These are phyloP conservation scores for Mongoloraphidia duomilia DNA, from an alignment of 2,888 invertebrate species.

Conservation along the genomic window DNA sequence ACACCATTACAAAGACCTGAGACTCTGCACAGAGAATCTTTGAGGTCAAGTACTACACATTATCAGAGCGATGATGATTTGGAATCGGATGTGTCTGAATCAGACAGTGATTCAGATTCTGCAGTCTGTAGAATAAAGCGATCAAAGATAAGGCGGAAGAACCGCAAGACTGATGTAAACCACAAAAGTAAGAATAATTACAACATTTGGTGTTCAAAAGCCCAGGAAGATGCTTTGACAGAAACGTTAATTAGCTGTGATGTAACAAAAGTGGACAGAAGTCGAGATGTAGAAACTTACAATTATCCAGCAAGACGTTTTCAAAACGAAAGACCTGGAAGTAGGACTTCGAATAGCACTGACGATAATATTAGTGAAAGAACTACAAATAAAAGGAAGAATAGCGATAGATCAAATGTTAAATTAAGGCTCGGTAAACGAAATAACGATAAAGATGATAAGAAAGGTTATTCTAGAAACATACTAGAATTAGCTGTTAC, in stretches of 20 bases:
- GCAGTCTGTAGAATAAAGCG: slow-evolving; percentile 34
- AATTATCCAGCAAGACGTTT: slow-evolving; percentile 52
- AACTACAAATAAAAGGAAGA: slow-evolving; percentile 39
- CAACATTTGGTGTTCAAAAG: slow-evolving; percentile 57
- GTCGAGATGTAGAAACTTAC: slow-evolving; percentile 59
- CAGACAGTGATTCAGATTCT: slow-evolving; percentile 45
- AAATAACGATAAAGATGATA: slow-evolving; percentile 30
- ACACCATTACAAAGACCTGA: slow-evolving; percentile 42
- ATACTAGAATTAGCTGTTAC: slow-evolving; percentile 43
- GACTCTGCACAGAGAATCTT: slow-evolving; percentile 28
- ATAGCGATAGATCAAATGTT: slow-evolving; percentile 40
- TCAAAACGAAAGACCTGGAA: slow-evolving; percentile 34
- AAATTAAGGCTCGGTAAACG: slow-evolving; percentile 41
- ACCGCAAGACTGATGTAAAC: slow-evolving; percentile 27
- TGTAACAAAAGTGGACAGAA: slow-evolving; percentile 53
- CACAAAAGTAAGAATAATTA: slow-evolving; percentile 49
- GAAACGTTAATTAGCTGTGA: slow-evolving; percentile 66
- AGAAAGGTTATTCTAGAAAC: slow-evolving; percentile 38
- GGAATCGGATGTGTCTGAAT: slow-evolving; percentile 30
- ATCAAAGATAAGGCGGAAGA: slow-evolving; percentile 34
- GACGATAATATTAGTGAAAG: slow-evolving; percentile 9
- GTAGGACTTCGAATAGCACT: slow-evolving; percentile 7
- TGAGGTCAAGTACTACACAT: slow-evolving; percentile 36
- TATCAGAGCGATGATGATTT: slow-evolving; percentile 42
- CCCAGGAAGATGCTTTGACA: slow-evolving; percentile 66